Evolutionary conservation across 2,888 invertebrate genomes (phyloP).

Genomic region (Blera fallax): DNA sequence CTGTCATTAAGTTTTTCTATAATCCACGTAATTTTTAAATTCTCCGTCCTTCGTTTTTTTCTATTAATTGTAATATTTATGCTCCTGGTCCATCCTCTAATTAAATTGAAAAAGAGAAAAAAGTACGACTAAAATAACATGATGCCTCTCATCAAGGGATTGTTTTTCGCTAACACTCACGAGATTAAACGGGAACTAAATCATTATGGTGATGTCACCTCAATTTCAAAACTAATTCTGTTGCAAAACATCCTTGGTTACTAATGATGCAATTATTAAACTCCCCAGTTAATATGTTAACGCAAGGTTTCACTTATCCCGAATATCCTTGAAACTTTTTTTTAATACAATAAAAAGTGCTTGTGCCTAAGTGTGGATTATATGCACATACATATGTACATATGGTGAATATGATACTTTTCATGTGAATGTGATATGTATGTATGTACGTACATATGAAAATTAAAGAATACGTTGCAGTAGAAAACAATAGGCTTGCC

Average conservation of each 20-base stretch:
- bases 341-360: not conserved
- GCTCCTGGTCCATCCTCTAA: not conserved
- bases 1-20: too few relatives aligned
- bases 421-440: too few relatives aligned
- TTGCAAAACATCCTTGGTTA: not conserved
- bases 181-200: not conserved
- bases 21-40: too few relatives aligned
- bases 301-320: not conserved
- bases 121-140: not conserved
- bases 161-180: not conserved
- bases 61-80: too few relatives aligned
- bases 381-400: too few relatives aligned
- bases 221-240: not conserved
- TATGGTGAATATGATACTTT: too few relatives aligned
- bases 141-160: not conserved
- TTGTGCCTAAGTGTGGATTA: too few relatives aligned
- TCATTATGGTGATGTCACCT: not conserved
- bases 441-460: too few relatives aligned
- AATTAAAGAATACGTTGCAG: too few relatives aligned
- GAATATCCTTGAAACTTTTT: not conserved
- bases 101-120: not conserved
- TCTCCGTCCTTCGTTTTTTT: too few relatives aligned
- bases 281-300: not conserved
- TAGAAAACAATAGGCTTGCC: too few relatives aligned
- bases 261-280: conserved; percentile 1